These are phyloP conservation scores for Xiphorhynchus erythropygius DNA, from an alignment of 2,797 vertebrate species.

Conservation along the genomic window DNA sequence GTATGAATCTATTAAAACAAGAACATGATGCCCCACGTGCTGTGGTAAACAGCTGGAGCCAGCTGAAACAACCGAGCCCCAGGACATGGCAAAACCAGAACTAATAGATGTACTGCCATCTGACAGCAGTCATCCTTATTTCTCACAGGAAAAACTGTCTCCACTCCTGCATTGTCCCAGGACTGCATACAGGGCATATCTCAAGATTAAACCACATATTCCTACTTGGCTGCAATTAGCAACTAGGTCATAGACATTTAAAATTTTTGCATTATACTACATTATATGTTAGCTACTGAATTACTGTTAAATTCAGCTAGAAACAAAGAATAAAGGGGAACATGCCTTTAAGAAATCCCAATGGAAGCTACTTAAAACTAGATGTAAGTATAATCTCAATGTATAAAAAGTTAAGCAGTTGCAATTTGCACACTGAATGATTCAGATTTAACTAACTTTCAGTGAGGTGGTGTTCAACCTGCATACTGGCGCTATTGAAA, in stretches of 20 bases:
- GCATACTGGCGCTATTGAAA: background rate
- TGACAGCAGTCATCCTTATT: background rate
- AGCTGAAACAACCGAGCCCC: slow-evolving; percentile 38
- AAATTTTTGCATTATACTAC: background rate
- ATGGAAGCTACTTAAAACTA: background rate
- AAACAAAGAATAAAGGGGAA: background rate
- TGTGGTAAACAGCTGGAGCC: slow-evolving; percentile 51
- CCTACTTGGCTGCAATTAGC: background rate
- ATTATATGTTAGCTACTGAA: background rate
- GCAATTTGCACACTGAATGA: background rate
- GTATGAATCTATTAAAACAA: background rate
- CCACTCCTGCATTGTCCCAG: background rate
- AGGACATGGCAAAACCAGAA: slow-evolving; percentile 40
- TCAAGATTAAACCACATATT: background rate
- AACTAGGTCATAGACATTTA: background rate
- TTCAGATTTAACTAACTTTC: background rate
- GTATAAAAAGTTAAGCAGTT: background rate
- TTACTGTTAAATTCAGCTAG: background rate
- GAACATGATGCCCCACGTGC: slow-evolving; percentile 7
- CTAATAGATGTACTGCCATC: background rate
- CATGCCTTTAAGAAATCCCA: background rate
- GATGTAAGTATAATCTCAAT: background rate
- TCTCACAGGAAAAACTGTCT: background rate
- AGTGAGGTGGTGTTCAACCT: background rate
- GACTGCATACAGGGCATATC: background rate